phyloP scores from a whole-genome alignment of 1,140 invertebrate genomes.

The Drosophila trapezifrons region DNA sequence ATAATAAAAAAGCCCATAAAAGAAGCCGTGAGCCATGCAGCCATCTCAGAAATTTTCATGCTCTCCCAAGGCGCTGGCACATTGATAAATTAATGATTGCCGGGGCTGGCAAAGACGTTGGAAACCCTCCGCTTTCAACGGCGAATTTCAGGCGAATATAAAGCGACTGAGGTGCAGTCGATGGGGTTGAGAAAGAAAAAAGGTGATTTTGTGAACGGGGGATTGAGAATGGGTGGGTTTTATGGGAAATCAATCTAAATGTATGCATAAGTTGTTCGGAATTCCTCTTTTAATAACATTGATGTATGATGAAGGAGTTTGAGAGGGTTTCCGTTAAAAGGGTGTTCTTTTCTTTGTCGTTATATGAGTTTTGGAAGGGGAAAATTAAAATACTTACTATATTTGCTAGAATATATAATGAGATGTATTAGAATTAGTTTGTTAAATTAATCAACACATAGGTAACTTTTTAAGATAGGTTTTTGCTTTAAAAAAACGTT shows the following conservation, averaged over 20 bases:
- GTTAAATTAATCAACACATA: too few species aligned
- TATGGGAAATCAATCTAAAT: conserved; percentile 78
- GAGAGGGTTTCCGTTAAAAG: background rate
- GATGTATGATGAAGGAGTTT: conserved; percentile 30
- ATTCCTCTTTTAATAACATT: conserved; percentile 47
- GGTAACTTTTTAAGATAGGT: too few species aligned
- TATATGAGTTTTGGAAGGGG: background rate
- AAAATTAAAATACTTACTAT: background rate
- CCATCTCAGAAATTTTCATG: conserved; percentile 74
- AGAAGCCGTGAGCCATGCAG: conserved; percentile 67
- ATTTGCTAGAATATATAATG: background rate
- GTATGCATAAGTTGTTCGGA: conserved; percentile 41
- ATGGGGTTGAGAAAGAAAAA: conserved; percentile 36
- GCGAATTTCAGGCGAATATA: conserved; percentile 29
- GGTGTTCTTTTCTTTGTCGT: too few species aligned
- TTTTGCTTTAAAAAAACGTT: too few species aligned
- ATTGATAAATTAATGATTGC: conserved; percentile 83
- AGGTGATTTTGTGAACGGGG: conserved; percentile 11
- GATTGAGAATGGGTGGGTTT: conserved; percentile 35
- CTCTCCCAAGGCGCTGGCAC: conserved; percentile 74
- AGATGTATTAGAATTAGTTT: too few species aligned
- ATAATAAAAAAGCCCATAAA: conserved; percentile 81
- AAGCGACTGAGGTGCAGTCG: conserved; percentile 45
- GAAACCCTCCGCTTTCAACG: conserved; percentile 10
- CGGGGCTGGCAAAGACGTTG: conserved; percentile 55